Percentiles rank a stretch among this genome's conserved stretches.
phyloP scores from a whole-genome alignment of 2,888 invertebrate species.

The Amblyjoppa proteus region DNA sequence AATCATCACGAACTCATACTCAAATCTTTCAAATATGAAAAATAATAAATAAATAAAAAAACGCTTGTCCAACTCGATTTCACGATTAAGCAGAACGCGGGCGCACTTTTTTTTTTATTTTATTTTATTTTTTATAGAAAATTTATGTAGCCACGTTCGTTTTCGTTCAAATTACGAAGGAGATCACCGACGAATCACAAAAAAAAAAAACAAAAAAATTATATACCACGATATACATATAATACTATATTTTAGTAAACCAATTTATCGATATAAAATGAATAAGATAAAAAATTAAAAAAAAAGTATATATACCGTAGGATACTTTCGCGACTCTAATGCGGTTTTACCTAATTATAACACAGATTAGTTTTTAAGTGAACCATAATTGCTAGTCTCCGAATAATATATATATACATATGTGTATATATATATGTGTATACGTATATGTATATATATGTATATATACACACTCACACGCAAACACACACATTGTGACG shows the following conservation, averaged over 20 bases:
- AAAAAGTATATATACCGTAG: conserved; percentile 52
- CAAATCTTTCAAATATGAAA: background rate
- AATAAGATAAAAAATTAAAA: conserved; percentile 37
- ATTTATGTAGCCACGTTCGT: conserved; percentile 16
- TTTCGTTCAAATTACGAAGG: conserved; percentile 39
- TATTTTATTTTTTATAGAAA: background rate
- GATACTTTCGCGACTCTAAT: conserved; percentile 65
- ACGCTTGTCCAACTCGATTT: conserved; percentile 10
- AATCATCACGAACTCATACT: background rate
- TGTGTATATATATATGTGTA: conserved; percentile 28
- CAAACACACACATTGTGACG: conserved; percentile 39
- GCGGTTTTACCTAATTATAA: conserved; percentile 74
- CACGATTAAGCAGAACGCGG: conserved; percentile 4
- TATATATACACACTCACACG: conserved; percentile 51
- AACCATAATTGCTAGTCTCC: conserved; percentile 81
- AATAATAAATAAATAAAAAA: background rate
- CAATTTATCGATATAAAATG: conserved; percentile 74
- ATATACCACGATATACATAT: conserved; percentile 67
- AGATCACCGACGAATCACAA: conserved; percentile 71
- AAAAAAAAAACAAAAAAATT: conserved; percentile 42
- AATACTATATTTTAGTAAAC: conserved; percentile 79
- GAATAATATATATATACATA: conserved; percentile 71
- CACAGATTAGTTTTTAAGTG: conserved; percentile 72
- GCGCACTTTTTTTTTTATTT: background rate
- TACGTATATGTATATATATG: conserved; percentile 57